Conservation (phyloP, 1,140 invertebrate species). For the Cydia amplana region DNA sequence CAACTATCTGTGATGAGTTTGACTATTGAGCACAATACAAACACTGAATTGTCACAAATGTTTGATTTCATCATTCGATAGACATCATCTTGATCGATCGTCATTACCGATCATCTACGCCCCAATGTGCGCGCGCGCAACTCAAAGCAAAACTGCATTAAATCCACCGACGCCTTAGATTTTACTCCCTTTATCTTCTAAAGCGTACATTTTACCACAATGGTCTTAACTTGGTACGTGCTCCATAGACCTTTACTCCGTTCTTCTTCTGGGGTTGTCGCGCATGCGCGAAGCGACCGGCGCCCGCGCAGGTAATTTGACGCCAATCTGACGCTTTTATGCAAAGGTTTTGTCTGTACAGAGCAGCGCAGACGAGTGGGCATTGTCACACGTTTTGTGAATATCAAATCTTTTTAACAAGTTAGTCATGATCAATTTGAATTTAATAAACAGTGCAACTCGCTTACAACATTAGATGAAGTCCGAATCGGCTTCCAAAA, state of each 20-base stretch:
- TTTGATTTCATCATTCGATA: background rate
- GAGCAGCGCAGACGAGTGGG: background rate
- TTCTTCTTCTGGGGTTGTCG: background rate
- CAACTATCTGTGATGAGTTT: too few species aligned
- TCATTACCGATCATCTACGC: constrained; percentile 18
- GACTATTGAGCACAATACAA: too few species aligned
- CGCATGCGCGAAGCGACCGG: constrained; percentile 6
- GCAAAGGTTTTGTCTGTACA: constrained; percentile 27
- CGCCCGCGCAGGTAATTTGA: constrained; percentile 5
- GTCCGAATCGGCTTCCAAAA: too few species aligned
- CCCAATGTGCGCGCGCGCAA: background rate
- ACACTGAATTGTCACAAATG: background rate
- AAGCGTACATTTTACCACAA: background rate
- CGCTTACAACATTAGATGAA: too few species aligned
- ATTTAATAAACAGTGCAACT: too few species aligned
- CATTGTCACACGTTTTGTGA: background rate
- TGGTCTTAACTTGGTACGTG: background rate
- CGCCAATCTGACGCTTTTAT: constrained; percentile 22
- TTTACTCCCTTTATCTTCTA: background rate
- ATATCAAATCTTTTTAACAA: background rate
- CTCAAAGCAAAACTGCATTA: background rate
- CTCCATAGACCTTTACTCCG: background rate
- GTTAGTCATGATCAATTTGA: too few species aligned
- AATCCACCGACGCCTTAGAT: background rate
- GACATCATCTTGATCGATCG: background rate